Base-by-base conservation (phyloP, 2,113 vertebrate genomes). In the Brachypodius melanocephalos region DNA sequence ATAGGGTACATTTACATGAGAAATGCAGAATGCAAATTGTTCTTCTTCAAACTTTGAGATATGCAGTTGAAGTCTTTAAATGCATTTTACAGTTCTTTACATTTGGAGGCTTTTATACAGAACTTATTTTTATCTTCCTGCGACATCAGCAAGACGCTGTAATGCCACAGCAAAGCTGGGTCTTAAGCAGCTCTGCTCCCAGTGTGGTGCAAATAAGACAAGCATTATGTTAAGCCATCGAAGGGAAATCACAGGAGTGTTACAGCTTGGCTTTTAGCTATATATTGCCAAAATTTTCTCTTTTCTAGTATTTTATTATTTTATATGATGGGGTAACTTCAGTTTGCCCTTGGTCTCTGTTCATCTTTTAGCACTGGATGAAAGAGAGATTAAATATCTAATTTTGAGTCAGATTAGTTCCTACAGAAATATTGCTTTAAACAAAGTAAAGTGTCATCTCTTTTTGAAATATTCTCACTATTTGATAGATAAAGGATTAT, bases 1-100 rank as follows among this genome's bases (percentile, higher is more conserved):
- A 63, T 88, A 93, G 45, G 66, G 86, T 96, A 96, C 63, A 73
- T 88, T 97, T 85, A 92, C 95, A 88, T 94, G 92, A 96, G 95
- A 96, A 97, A 92, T 94, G 66, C 77, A 86, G 52, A 92, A 93
- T 93, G 71, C 63, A 96, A 90, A 90, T 62, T 81, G 67, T 68
- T 65, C 68, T 82, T 95, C 78, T 68, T 92, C 72, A 72, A 10
- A 75, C 38, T 88, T 82, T 36, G 63, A 86, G 85, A 55, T 78
- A 62, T 19, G 31, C 46, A 42, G 31, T 85, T 74, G 55, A 71
- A 90, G 85, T 82, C 42, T 95, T 90, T 43, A 83, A 90, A 92
- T 83, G 82, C 34, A 42, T 94, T 82, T 93, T 88, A 68, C 45
- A 74, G 51, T 73, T 90, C 66, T 94, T 91, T 88, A 54, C 54